Evolutionary conservation across 2,113 vertebrate genomes (phyloP).

Genomic region (Phalacrocorax aristotelis): DNA sequence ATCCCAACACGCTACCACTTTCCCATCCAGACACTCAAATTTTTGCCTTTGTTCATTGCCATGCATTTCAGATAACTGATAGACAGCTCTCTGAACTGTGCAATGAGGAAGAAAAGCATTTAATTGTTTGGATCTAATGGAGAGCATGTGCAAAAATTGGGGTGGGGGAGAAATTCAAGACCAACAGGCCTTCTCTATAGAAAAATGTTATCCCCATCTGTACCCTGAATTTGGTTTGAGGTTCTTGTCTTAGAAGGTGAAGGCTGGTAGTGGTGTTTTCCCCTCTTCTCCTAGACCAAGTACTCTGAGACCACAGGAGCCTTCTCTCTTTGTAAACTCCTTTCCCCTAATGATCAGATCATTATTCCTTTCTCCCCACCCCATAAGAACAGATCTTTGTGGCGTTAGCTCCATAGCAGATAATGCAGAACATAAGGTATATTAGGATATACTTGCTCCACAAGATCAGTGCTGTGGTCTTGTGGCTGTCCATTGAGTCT

Average conservation of each 20-base stretch:
- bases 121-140: not conserved
- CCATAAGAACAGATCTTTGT: not conserved
- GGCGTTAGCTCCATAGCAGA: not conserved
- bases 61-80: not conserved
- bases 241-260: not conserved
- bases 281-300: not conserved
- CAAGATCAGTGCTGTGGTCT: not conserved
- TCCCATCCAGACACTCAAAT: not conserved
- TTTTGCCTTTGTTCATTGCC: not conserved
- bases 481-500: not conserved
- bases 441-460: not conserved
- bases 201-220: not conserved
- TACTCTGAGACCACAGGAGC: not conserved
- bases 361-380: not conserved
- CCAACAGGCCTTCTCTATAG: not conserved
- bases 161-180: not conserved
- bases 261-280: not conserved
- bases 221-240: not conserved
- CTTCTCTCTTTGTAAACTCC: not conserved
- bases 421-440: not conserved
- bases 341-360: not conserved
- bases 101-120: not conserved
- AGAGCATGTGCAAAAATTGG: not conserved
- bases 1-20: not conserved
- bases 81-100: not conserved